A percentile compares a stretch with the other conserved stretches of the same genome.
Evolutionary conservation across 2,888 invertebrate genomes (phyloP).

Genomic region (Alsophila aescularia): DNA sequence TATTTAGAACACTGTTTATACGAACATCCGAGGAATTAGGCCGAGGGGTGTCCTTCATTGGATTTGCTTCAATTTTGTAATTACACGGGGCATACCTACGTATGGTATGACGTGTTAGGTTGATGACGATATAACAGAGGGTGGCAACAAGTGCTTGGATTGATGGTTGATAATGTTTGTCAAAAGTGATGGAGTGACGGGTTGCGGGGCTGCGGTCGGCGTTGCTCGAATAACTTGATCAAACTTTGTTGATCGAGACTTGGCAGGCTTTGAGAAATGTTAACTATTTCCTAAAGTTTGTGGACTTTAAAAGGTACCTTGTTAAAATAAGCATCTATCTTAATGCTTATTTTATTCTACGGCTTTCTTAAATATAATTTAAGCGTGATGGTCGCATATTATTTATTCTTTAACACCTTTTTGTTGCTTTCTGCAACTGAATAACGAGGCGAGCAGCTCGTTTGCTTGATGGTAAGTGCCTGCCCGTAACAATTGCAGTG

Average conservation of each 20-base stretch:
- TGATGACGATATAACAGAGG: conserved; percentile 42
- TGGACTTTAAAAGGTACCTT: no score
- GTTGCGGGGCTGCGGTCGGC: not conserved
- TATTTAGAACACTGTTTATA: conserved; percentile 76
- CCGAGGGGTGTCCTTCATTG: conserved; percentile 46
- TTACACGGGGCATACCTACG: conserved; percentile 45
- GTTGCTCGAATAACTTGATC: conserved; percentile 4
- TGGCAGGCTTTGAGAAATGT: not conserved
- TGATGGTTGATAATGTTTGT: conserved; percentile 22
- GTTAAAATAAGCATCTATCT: no score
- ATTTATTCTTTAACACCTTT: no score
- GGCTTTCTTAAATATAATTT: no score
- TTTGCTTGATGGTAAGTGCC: no score
- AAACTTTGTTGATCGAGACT: not conserved
- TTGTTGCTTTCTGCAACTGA: no score
- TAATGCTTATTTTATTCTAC: no score
- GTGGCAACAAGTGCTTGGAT: conserved; percentile 41
- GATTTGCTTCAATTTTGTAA: conserved; percentile 49
- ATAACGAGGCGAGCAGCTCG: no score
- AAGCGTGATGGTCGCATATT: no score
- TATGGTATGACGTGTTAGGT: conserved; percentile 42
- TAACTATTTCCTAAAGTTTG: no score
- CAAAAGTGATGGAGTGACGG: conserved; percentile 15
- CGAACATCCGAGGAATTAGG: conserved; percentile 66
- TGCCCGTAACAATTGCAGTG: no score